Percentiles rank a stretch among this genome's conserved stretches.
These are phyloP conservation scores for Idris sp. DNA, from an alignment of 1,140 invertebrate species.

Conservation along the genomic window DNA sequence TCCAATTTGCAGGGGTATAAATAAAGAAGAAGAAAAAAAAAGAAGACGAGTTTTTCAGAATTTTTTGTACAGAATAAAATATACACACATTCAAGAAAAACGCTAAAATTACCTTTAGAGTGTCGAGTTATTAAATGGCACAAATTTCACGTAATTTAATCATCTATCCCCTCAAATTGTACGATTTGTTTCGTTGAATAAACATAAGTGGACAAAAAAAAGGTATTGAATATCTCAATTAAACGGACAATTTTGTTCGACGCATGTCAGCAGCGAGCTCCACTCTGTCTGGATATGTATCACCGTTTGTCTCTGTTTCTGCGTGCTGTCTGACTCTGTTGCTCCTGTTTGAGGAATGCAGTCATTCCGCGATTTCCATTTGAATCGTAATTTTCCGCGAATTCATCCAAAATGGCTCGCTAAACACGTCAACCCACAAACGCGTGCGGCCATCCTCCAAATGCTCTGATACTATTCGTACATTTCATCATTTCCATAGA, in stretches of 20 bases:
- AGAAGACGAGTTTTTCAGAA: too few relatives aligned
- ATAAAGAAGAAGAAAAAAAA: too few relatives aligned
- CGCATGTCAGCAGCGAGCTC: constrained; percentile 8
- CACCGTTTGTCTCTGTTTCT: constrained; percentile 2
- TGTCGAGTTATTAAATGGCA: too few relatives aligned
- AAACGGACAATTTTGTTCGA: constrained; percentile 19
- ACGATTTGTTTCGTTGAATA: too few relatives aligned
- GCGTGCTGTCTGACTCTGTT: neutral
- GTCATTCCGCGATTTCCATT: constrained; percentile 44
- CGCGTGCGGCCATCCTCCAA: constrained; percentile 41
- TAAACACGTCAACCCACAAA: constrained; percentile 41
- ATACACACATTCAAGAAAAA: too few relatives aligned
- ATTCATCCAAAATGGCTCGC: constrained; percentile 47
- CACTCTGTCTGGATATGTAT: too few relatives aligned
- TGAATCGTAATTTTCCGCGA: constrained; percentile 39
- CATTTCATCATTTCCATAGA: constrained; percentile 51
- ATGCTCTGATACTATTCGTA: constrained; percentile 43
- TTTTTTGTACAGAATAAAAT: too few relatives aligned
- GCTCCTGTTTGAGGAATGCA: constrained; percentile 17
- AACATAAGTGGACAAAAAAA: too few relatives aligned
- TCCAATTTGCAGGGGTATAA: too few relatives aligned
- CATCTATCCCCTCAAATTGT: too few relatives aligned
- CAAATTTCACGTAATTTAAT: too few relatives aligned
- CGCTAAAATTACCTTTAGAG: too few relatives aligned
- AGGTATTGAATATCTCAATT: constrained; percentile 28